phyloP scores from a whole-genome alignment of 2,888 invertebrate genomes.

The Leptarthrus brevirostris region DNA sequence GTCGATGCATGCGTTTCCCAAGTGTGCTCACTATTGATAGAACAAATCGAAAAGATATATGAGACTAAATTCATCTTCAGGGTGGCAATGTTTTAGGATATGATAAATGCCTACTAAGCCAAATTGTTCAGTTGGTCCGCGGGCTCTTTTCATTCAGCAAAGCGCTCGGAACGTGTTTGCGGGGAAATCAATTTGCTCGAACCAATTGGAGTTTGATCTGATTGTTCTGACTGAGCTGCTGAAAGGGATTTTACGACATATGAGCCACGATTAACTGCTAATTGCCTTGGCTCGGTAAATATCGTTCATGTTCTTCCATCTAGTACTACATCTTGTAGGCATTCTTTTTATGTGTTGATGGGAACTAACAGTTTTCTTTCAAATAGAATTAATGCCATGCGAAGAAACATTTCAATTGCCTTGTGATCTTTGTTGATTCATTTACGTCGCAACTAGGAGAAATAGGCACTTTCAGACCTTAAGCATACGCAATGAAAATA shows the following conservation, averaged over 20 bases:
- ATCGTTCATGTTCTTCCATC: neutral
- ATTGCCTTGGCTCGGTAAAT: constrained; percentile 8
- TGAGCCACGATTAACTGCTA: constrained; percentile 17
- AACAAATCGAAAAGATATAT: constrained; percentile 11
- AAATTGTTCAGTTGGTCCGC: constrained; percentile 14
- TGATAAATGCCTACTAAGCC: constrained; percentile 41
- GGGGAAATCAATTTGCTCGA: constrained; percentile 45
- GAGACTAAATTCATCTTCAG: constrained; percentile 40
- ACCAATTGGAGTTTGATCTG: constrained; percentile 31
- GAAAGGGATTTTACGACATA: constrained; percentile 36
- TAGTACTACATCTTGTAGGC: no score
- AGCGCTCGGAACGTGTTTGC: constrained; percentile 11
- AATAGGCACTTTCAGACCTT: no score
- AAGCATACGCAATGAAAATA: no score
- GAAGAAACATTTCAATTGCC: no score
- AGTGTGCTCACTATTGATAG: constrained; percentile 22
- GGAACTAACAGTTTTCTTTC: no score
- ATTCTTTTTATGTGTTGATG: no score
- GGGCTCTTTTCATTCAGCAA: constrained; percentile 18
- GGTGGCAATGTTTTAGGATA: constrained; percentile 40
- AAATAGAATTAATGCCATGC: no score
- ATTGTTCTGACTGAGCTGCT: constrained; percentile 23
- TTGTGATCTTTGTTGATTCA: no score
- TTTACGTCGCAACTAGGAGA: no score
- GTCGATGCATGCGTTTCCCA: constrained; percentile 35